Conservation (phyloP, 2,113 vertebrate genomes). For the Paraplagusia blochii region DNA sequence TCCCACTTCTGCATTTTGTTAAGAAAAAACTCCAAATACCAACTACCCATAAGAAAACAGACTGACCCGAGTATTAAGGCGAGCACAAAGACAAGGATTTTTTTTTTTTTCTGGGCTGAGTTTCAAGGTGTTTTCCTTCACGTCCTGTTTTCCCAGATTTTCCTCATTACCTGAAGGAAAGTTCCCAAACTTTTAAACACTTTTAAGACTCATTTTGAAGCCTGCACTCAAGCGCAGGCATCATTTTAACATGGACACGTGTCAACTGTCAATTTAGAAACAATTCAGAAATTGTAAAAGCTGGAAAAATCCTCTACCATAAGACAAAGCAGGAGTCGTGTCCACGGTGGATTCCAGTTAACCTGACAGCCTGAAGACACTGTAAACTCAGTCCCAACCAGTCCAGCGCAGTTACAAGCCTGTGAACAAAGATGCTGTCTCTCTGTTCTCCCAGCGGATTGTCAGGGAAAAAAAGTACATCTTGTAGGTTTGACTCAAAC, state of each 20-base stretch:
- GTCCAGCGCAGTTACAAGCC: slow-evolving; percentile 55
- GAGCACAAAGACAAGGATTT: no score
- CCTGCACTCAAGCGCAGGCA: no score
- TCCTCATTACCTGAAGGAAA: no score
- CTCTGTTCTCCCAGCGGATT: slow-evolving; percentile 54
- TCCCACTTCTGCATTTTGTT: no score
- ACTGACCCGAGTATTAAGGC: no score
- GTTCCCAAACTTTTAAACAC: no score
- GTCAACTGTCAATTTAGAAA: slow-evolving; percentile 23
- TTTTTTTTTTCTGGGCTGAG: no score
- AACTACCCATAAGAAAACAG: no score
- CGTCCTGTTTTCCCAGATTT: no score
- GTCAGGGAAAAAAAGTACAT: slow-evolving; percentile 62
- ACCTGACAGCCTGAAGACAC: slow-evolving; percentile 54
- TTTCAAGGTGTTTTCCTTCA: no score
- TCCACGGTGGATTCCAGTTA: slow-evolving; percentile 56
- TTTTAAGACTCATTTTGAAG: no score
- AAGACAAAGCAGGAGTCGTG: slow-evolving; percentile 43
- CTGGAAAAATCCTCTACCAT: slow-evolving; percentile 29
- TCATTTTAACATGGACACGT: slow-evolving; percentile 6
- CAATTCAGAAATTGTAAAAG: slow-evolving; percentile 19
- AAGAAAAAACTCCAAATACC: no score
- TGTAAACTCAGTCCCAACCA: slow-evolving; percentile 55
- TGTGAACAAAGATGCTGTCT: slow-evolving; percentile 58
- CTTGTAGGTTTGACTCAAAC: slow-evolving; percentile 60